phyloP scores from a whole-genome alignment of 1,140 invertebrate species.

The Drosophila subobscura region DNA sequence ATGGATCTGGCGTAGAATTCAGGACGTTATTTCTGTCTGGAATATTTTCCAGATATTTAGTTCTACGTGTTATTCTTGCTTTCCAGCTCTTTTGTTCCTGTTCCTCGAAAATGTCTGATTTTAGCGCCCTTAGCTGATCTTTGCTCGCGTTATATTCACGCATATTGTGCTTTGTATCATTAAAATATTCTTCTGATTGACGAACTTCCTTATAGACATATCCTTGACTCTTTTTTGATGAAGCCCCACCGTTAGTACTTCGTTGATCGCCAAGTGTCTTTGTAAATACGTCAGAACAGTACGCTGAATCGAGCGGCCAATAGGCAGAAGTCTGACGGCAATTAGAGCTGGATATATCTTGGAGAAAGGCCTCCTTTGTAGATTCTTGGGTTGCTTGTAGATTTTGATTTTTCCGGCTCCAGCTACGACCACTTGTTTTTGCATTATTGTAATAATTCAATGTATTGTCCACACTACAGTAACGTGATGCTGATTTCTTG shows the following conservation, averaged over 20 bases:
- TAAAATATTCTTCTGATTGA: slow-evolving; percentile 30
- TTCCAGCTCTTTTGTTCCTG: slow-evolving; percentile 55
- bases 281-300: slow-evolving; percentile 34
- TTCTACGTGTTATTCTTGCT: slow-evolving; percentile 15
- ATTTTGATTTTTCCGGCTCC: slow-evolving; percentile 38
- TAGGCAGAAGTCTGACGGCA: slow-evolving; percentile 36
- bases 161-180: slow-evolving; percentile 15
- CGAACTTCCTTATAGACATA: slow-evolving; percentile 33
- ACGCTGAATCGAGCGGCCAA: slow-evolving; percentile 22
- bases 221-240: slow-evolving; percentile 43
- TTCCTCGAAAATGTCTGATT: slow-evolving; percentile 17
- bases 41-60: slow-evolving; percentile 47
- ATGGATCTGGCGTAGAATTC: slow-evolving; percentile 36
- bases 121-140: slow-evolving; percentile 12
- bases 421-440: slow-evolving; percentile 17
- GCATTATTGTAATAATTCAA: slow-evolving; percentile 60
- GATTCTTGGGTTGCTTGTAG: slow-evolving; percentile 24
- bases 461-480: slow-evolving; percentile 57
- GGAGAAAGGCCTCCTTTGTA: slow-evolving; percentile 27
- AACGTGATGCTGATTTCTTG: slow-evolving; percentile 32
- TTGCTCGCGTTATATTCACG: slow-evolving; percentile 6
- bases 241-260: slow-evolving; percentile 10
- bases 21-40: slow-evolving; percentile 29
- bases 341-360: slow-evolving; percentile 14
- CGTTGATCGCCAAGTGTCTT: slow-evolving; percentile 13